Percentiles rank a stretch among this genome's conserved stretches.
These are phyloP conservation scores for Noctua pronuba DNA, from an alignment of 2,888 invertebrate genomes.

Conservation along the genomic window DNA sequence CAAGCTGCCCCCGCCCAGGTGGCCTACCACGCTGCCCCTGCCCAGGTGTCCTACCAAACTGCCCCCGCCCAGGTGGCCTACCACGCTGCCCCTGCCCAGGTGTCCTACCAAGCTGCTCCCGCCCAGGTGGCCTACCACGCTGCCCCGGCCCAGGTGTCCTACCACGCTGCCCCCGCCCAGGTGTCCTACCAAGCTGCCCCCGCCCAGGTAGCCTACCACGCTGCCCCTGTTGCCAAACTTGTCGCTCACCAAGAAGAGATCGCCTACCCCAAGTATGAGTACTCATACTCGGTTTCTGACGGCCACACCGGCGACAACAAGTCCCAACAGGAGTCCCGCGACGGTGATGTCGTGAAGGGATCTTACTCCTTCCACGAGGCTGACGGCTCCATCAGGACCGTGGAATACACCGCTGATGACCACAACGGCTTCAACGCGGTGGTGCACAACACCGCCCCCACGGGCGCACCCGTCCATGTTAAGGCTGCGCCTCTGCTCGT, in stretches of 20 bases:
- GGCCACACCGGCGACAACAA: conserved; percentile 89
- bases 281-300: conserved; percentile 88
- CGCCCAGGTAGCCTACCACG: conserved; percentile 79
- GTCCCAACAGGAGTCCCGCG: conserved; percentile 86
- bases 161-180: conserved; percentile 67
- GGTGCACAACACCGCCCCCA: conserved; percentile 81
- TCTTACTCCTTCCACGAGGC: conserved; percentile 87
- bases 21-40: conserved; percentile 61
- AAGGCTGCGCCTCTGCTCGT: conserved; percentile 69
- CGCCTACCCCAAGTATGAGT: conserved; percentile 80
- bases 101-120: conserved; percentile 76
- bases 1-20: conserved; percentile 38
- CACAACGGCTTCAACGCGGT: conserved; percentile 85
- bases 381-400: conserved; percentile 87
- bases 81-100: conserved; percentile 43
- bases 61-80: conserved; percentile 56
- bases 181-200: conserved; percentile 66
- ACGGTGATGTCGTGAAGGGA: conserved; percentile 87
- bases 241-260: conserved; percentile 67
- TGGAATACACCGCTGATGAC: conserved; percentile 87
- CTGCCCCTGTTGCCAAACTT: conserved; percentile 75
- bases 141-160: conserved; percentile 60
- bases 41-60: not conserved
- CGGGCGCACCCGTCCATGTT: conserved; percentile 75
- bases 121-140: conserved; percentile 67